These are phyloP conservation scores for Gryllus bimaculatus DNA, from an alignment of 1,140 invertebrate species.

Conservation along the genomic window DNA sequence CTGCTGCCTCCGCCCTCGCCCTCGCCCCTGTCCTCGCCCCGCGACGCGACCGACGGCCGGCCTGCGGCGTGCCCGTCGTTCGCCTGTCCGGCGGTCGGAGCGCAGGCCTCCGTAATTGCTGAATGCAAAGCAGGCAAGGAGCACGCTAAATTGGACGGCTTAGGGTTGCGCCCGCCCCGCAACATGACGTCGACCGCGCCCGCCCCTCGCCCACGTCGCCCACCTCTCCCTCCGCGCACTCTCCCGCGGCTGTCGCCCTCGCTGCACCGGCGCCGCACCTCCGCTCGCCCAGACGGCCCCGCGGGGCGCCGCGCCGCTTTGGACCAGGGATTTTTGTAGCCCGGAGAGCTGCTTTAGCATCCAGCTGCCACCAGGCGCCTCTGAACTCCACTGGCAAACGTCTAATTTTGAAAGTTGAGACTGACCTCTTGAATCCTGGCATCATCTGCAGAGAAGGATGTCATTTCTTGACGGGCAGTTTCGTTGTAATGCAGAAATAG, in stretches of 20 bases:
- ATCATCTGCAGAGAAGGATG: too few species aligned
- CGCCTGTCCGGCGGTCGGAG: neutral
- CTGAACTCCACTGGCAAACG: too few species aligned
- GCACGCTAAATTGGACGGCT: neutral
- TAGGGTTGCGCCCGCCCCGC: neutral
- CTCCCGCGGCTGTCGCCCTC: too few species aligned
- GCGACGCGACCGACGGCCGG: too few species aligned
- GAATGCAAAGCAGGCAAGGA: neutral
- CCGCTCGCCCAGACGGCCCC: neutral
- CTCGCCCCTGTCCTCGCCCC: too few species aligned
- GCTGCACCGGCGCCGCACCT: too few species aligned
- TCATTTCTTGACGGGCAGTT: too few species aligned
- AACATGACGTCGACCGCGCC: neutral
- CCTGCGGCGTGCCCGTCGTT: neutral
- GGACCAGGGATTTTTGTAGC: neutral
- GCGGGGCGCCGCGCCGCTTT: neutral
- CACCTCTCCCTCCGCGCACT: too few species aligned
- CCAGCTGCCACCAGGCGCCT: neutral
- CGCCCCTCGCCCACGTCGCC: neutral
- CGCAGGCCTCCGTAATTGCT: neutral
- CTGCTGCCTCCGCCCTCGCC: too few species aligned
- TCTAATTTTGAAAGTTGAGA: too few species aligned
- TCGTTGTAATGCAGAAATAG: too few species aligned
- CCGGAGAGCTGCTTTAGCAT: neutral
- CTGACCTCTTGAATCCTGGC: too few species aligned